These are phyloP conservation scores for Bugulina stolonifera DNA, from an alignment of 2,888 invertebrate genomes.

Conservation along the genomic window DNA sequence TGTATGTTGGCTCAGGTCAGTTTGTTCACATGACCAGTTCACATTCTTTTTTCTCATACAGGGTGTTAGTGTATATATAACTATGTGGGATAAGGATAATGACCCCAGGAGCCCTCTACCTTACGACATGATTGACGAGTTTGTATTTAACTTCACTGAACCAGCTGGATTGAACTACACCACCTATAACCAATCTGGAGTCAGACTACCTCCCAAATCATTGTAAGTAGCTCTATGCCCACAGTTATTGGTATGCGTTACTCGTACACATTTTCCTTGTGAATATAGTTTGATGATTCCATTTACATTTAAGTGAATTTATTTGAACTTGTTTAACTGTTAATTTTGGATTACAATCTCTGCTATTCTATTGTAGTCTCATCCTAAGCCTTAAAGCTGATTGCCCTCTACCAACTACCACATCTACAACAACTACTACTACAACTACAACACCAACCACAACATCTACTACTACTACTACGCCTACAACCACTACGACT, in stretches of 20 bases:
- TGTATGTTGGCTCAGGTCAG: no score
- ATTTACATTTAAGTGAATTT: no score
- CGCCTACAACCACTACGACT: not conserved
- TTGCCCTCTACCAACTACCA: conserved; percentile 4
- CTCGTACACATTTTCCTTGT: no score
- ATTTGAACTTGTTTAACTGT: no score
- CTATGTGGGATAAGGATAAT: conserved; percentile 14
- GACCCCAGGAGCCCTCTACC: not conserved
- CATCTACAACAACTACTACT: not conserved
- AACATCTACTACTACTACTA: conserved; percentile 4
- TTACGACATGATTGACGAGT: conserved; percentile 22
- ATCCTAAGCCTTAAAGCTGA: not conserved
- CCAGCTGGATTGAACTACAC: conserved; percentile 8
- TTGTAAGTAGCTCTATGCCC: conserved; percentile 6
- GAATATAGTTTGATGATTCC: no score
- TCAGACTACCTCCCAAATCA: not conserved
- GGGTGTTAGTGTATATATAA: not conserved
- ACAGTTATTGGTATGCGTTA: no score
- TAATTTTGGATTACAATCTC: no score
- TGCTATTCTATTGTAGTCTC: no score
- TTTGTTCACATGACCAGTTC: no score
- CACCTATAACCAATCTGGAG: not conserved
- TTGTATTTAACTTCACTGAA: conserved; percentile 21
- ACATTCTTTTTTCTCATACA: no score
- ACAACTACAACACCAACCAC: conserved; percentile 4